Conservation (phyloP, 2,888 invertebrate species). For the Coelogynopora nodosa region DNA sequence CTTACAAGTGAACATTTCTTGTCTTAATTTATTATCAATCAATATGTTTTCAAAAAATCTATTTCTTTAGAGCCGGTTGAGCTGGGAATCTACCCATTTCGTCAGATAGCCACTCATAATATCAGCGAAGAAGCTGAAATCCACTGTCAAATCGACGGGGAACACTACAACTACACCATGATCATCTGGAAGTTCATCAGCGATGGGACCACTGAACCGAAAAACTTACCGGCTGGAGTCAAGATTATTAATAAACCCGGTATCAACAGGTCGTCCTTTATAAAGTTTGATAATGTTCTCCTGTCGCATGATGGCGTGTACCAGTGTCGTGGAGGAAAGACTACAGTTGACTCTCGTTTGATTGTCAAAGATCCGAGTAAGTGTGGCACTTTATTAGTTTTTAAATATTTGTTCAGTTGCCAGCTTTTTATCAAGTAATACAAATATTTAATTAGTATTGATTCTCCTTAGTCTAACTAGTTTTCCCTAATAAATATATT, state of each 20-base stretch:
- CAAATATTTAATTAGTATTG: background rate
- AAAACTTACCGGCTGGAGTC: background rate
- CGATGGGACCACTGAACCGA: background rate
- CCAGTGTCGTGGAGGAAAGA: background rate
- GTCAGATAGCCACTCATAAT: background rate
- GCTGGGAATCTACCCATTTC: background rate
- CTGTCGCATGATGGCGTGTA: background rate
- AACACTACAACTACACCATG: background rate
- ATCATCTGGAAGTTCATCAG: background rate
- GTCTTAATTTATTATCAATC: too few relatives aligned
- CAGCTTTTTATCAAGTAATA: background rate
- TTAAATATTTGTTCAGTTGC: background rate
- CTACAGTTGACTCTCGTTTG: background rate
- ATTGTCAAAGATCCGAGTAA: background rate
- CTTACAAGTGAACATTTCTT: too few relatives aligned
- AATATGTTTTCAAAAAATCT: too few relatives aligned
- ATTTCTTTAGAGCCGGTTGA: background rate
- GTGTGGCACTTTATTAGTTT: background rate
- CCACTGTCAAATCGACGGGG: background rate
- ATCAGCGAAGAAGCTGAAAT: background rate
- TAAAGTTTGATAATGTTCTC: background rate
- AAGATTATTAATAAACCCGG: background rate
- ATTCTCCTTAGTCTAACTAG: too few relatives aligned
- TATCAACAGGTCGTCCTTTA: background rate
- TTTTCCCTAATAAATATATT: too few relatives aligned